Evolutionary conservation across 2,113 vertebrate species (phyloP), one percentile per base, ranked within the genome.

Genomic region (Melospiza melodia): DNA sequence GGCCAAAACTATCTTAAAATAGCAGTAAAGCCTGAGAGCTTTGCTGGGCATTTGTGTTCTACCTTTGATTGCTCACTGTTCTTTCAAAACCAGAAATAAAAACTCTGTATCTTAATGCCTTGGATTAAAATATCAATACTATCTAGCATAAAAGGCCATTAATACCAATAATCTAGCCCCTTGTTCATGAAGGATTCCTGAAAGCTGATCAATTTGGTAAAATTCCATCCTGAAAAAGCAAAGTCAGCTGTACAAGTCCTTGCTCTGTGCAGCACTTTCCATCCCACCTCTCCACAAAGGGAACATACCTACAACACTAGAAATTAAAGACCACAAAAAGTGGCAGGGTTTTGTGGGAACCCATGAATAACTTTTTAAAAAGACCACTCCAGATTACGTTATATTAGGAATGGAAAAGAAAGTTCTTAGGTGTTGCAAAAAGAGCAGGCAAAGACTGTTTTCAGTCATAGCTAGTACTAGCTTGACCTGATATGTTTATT

Each of bases 101-200:
- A 81, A 37, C 68, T 48, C 30, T 33, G 75, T 92, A 84, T 81
- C 85, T 69, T 89, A 93, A 86, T 81, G 88, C 76, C 75, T 68
- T 6, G 2, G 57, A 95, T 92, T 92, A 97, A 94, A 96, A 95
- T 95, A 95, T 95, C 92, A 93, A 94, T 94, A 89, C 83, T 52
- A 71, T 49, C 79, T 67, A 71, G 61, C 37, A 89, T 57, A 55
- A 96, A 92, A 90, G 88, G 18, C 52, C 61, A 80, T 78, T 84
- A 92, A 71, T 54, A 80, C 75, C 72, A 94, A 94, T 93, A 88
- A 86, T 81, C 65, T 72, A 57, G 8, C 43, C 27, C 39, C n/a
- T 68, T 78, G 31, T 44, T 71, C 17, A 30, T 6, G 48, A 77
- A 79, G 23, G 43, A 84, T 84, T 88, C 72, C 63, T 62, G 74